These are phyloP conservation scores for Ischnus inquisitorius DNA, from an alignment of 2,888 invertebrate genomes.

Conservation along the genomic window DNA sequence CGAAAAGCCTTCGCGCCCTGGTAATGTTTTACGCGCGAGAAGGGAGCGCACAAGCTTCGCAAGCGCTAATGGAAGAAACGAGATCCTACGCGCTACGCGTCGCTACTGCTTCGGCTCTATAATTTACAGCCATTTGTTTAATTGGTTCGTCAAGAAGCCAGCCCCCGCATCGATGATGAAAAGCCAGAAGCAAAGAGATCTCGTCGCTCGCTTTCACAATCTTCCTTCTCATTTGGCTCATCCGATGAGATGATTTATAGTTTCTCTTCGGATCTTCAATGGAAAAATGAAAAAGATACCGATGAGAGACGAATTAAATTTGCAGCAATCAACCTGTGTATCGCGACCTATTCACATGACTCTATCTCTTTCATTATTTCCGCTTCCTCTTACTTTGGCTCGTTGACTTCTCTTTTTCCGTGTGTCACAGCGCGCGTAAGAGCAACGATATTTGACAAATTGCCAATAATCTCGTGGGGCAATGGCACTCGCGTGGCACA, in stretches of 20 bases:
- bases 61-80: constrained; percentile 77
- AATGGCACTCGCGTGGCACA: constrained; percentile 5
- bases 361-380: constrained; percentile 21
- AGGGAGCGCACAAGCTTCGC: constrained; percentile 65
- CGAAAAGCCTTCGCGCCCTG: constrained; percentile 69
- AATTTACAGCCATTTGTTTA: constrained; percentile 78
- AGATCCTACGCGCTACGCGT: constrained; percentile 17
- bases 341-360: neutral
- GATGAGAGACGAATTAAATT: constrained; percentile 28
- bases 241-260: constrained; percentile 2
- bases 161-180: constrained; percentile 71
- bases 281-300: neutral
- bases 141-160: constrained; percentile 76
- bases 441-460: constrained; percentile 51
- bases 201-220: neutral
- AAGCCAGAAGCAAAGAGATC: constrained; percentile 50
- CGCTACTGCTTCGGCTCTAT: constrained; percentile 39
- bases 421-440: neutral
- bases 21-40: constrained; percentile 57
- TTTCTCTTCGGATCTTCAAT: neutral
- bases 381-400: constrained; percentile 2
- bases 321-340: constrained; percentile 18
- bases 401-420: constrained; percentile 1
- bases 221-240: neutral
- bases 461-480: constrained; percentile 57